phyloP scores from a whole-genome alignment of 2,113 vertebrate species.

The Phylloscopus whistleri region DNA sequence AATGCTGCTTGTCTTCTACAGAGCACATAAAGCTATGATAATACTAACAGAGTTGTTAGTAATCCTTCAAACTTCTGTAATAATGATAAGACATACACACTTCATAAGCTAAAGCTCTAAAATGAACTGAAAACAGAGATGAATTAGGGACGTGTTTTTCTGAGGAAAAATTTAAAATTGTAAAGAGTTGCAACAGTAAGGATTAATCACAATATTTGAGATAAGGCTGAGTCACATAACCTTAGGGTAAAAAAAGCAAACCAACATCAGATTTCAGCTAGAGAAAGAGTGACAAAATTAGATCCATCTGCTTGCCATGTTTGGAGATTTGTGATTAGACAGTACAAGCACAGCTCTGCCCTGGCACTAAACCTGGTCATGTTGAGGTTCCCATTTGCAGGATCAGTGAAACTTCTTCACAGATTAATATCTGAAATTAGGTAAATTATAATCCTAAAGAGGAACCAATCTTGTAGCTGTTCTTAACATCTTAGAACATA shows the following conservation, averaged over 20 bases:
- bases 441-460: background rate
- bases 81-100: background rate
- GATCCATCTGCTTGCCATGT: background rate
- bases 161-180: background rate
- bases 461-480: background rate
- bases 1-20: background rate
- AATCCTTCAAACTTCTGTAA: background rate
- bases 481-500: background rate
- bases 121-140: background rate
- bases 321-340: background rate
- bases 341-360: background rate
- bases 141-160: background rate
- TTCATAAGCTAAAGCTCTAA: background rate
- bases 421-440: background rate
- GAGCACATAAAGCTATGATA: background rate
- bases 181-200: background rate
- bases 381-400: background rate
- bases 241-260: background rate
- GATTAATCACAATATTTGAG: background rate
- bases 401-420: background rate
- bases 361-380: background rate
- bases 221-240: background rate
- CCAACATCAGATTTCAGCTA: background rate
- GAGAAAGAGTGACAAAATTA: background rate
- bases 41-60: background rate